Conservation (phyloP, 2,888 invertebrate genomes). For the Andricus curvator region DNA sequence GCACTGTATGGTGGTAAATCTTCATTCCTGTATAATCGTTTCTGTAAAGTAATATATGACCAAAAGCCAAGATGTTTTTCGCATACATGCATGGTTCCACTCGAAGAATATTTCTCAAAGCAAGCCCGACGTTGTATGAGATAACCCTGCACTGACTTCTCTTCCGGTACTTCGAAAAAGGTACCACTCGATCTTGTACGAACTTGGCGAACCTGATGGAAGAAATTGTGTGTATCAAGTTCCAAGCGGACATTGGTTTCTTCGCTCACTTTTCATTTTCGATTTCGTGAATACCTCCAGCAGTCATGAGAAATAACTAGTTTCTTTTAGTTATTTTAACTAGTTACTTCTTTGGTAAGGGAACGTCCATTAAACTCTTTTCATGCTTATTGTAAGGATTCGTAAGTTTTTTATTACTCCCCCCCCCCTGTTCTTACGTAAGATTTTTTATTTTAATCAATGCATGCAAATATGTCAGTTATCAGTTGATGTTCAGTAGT, state of each 20-base stretch:
- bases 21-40: conserved; percentile 36
- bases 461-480: too few relatives aligned
- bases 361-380: too few relatives aligned
- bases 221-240: conserved; percentile 39
- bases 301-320: too few relatives aligned
- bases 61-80: conserved; percentile 36
- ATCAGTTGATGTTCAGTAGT: too few relatives aligned
- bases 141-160: conserved; percentile 35
- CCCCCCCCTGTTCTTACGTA: too few relatives aligned
- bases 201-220: conserved; percentile 23
- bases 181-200: conserved; percentile 35
- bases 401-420: too few relatives aligned
- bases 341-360: too few relatives aligned
- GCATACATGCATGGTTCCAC: conserved; percentile 13
- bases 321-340: too few relatives aligned
- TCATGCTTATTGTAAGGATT: too few relatives aligned
- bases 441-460: too few relatives aligned
- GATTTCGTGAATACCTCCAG: background rate
- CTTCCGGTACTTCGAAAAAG: conserved; percentile 36
- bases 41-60: conserved; percentile 34
- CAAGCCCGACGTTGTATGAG: conserved; percentile 27
- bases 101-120: conserved; percentile 37
- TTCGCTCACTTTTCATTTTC: conserved; percentile 4
- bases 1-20: conserved; percentile 25
- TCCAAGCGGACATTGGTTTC: conserved; percentile 6